Conservation (phyloP, 1,140 invertebrate genomes). For the Agrilus planipennis region DNA sequence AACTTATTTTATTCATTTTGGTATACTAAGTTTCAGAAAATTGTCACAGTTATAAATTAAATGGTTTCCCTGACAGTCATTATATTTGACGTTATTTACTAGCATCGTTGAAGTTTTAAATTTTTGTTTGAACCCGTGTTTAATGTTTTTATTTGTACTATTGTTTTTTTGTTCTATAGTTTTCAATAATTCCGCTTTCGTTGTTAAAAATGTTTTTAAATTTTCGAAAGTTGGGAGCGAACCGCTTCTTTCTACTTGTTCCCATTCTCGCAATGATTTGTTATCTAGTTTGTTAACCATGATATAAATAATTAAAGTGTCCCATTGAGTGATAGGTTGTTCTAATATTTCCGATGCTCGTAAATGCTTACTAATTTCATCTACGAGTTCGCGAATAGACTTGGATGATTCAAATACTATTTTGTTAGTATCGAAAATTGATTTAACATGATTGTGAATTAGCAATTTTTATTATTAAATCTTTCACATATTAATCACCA, state of each 20-base stretch:
- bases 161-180: too few species aligned
- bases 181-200: neutral
- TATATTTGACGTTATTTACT: too few species aligned
- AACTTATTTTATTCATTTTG: too few species aligned
- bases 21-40: too few species aligned
- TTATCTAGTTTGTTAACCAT: neutral
- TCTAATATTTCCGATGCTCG: neutral
- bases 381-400: neutral
- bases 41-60: too few species aligned
- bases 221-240: slow-evolving; percentile 2
- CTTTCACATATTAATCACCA: slow-evolving; percentile 2
- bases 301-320: slow-evolving; percentile 5
- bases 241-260: neutral
- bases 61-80: too few species aligned
- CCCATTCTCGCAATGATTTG: slow-evolving; percentile 10
- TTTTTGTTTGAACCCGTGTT: too few species aligned
- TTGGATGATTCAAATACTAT: neutral
- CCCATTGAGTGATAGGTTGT: slow-evolving; percentile 4
- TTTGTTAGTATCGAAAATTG: neutral
- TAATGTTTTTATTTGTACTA: too few species aligned
- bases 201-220: slow-evolving; percentile 1
- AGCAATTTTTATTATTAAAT: slow-evolving; percentile 2
- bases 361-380: slow-evolving; percentile 3
- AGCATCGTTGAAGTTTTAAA: too few species aligned
- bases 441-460: slow-evolving; percentile 3